Conservation (phyloP, 2,797 vertebrate species). For the Huso huso region DNA sequence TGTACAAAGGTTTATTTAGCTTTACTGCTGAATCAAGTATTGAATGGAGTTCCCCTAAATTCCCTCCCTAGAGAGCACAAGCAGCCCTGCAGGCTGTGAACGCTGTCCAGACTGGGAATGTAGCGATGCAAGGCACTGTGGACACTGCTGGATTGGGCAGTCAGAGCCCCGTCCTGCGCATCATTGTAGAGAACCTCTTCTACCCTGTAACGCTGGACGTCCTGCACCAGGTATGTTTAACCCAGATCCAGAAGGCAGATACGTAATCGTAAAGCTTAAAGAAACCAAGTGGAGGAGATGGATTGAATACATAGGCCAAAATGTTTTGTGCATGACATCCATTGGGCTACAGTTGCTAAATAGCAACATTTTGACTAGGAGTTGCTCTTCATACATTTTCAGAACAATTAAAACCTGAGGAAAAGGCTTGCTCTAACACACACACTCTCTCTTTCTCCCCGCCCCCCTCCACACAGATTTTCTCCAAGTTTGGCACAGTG, state of each 20-base stretch:
- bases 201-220: slow-evolving; percentile 89
- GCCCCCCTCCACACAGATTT: slow-evolving; percentile 63
- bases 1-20: not conserved
- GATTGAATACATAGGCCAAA: too few species aligned
- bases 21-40: not conserved
- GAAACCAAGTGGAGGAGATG: too few species aligned
- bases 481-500: slow-evolving; percentile 90
- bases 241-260: not conserved
- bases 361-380: too few species aligned
- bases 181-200: slow-evolving; percentile 92
- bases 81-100: slow-evolving; percentile 84
- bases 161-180: slow-evolving; percentile 81
- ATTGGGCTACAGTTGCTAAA: too few species aligned
- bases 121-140: slow-evolving; percentile 52
- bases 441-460: too few species aligned
- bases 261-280: not conserved
- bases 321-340: too few species aligned
- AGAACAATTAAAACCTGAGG: not conserved
- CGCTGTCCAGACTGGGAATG: slow-evolving; percentile 63
- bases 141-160: slow-evolving; percentile 50
- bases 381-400: too few species aligned
- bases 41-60: not conserved
- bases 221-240: slow-evolving; percentile 75
- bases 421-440: not conserved
- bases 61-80: slow-evolving; percentile 72